A percentile compares a stretch with the other conserved stretches of the same genome.
Conservation (phyloP, 2,888 invertebrate genomes). For the Oligia fasciuncula region DNA sequence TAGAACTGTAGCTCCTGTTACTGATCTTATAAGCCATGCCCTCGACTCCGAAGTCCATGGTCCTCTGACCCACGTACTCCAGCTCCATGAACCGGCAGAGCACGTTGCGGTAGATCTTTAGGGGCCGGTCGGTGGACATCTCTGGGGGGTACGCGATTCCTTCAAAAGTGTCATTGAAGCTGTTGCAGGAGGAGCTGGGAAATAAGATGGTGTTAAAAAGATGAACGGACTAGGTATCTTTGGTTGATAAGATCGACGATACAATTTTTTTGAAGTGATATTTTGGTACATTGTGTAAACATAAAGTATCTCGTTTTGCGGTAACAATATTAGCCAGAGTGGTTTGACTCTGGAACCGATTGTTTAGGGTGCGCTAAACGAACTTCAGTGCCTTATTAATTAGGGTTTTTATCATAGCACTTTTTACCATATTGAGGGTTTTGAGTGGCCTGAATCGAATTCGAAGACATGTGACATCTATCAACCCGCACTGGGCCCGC, state of each 20-base stretch:
- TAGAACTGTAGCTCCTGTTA: slow-evolving; percentile 90
- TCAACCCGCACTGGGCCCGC: too few species aligned
- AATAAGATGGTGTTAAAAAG: background rate
- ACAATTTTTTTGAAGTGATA: background rate
- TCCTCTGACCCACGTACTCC: slow-evolving; percentile 70
- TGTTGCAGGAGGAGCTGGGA: slow-evolving; percentile 91
- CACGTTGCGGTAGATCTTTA: slow-evolving; percentile 93
- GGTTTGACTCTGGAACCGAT: background rate
- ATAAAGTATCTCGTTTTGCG: background rate
- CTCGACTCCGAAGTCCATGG: slow-evolving; percentile 86
- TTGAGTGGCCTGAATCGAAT: background rate
- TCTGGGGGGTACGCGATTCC: slow-evolving; percentile 92
- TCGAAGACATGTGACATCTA: background rate
- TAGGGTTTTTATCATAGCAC: background rate
- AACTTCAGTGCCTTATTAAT: background rate
- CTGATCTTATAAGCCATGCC: slow-evolving; percentile 91
- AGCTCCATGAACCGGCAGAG: slow-evolving; percentile 93
- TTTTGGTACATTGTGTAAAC: background rate
- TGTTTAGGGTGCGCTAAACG: background rate
- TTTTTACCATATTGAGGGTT: background rate
- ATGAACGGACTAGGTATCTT: background rate
- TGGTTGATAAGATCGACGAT: background rate
- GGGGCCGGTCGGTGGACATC: slow-evolving; percentile 85
- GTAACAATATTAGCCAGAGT: background rate
- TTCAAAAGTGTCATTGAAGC: slow-evolving; percentile 92